Percentiles rank a stretch among this genome's conserved stretches.
phyloP scores from a whole-genome alignment of 1,140 invertebrate genomes.

The Phymastichus coffea region DNA sequence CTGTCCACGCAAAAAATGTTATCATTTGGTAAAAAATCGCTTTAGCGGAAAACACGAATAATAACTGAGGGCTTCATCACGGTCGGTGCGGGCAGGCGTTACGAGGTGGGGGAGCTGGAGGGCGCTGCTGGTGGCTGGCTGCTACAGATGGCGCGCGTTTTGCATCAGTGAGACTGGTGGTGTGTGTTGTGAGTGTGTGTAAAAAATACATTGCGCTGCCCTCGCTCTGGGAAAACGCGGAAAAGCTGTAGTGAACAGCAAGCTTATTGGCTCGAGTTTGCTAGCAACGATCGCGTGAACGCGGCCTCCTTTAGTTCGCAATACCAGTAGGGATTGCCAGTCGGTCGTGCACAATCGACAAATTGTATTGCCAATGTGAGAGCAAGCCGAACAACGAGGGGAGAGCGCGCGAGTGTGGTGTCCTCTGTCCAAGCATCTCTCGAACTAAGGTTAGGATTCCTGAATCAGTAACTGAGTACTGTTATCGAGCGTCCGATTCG shows the following conservation, averaged over 20 bases:
- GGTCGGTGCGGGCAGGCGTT: not conserved
- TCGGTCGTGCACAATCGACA: not conserved
- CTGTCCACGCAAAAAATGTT: too few relatives aligned
- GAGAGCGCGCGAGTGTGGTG: slow-evolving; percentile 46
- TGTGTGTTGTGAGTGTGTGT: slow-evolving; percentile 12
- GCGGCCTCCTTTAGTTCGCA: not conserved
- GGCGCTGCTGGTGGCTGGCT: not conserved
- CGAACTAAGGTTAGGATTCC: slow-evolving; percentile 40
- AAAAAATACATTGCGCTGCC: slow-evolving; percentile 17
- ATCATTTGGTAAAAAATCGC: too few relatives aligned
- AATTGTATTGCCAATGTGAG: slow-evolving; percentile 10
- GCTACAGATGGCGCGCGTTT: slow-evolving; percentile 16
- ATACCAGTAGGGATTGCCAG: too few relatives aligned
- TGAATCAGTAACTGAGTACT: too few relatives aligned
- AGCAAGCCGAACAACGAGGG: too few relatives aligned
- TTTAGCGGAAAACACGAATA: not conserved
- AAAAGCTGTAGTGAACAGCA: too few relatives aligned
- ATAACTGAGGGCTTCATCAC: not conserved
- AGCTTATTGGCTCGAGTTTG: not conserved
- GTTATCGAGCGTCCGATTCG: slow-evolving; percentile 15
- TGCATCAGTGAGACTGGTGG: too few relatives aligned
- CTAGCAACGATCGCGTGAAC: not conserved
- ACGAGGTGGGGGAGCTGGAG: not conserved
- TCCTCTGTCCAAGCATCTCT: slow-evolving; percentile 39
- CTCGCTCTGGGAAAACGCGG: slow-evolving; percentile 8